phyloP scores from a whole-genome alignment of 2,797 vertebrate genomes.

The Onychomys arenicola region DNA sequence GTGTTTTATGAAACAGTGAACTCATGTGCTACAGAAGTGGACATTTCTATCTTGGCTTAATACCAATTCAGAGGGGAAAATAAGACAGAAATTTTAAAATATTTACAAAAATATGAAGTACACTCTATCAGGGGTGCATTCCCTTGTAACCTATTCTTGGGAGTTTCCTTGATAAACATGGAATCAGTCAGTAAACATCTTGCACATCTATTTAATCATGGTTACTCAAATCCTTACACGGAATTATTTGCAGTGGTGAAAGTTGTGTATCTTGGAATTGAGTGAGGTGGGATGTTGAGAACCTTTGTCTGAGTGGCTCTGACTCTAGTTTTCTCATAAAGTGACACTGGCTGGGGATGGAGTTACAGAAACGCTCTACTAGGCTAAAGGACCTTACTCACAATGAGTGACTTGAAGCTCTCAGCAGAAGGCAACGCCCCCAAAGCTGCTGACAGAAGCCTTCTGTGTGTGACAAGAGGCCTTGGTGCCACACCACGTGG shows the following conservation, averaged over 20 bases:
- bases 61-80: neutral
- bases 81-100: neutral
- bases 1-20: neutral
- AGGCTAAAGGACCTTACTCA: neutral
- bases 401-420: neutral
- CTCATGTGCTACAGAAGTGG: neutral
- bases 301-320: neutral
- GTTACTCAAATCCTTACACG: neutral
- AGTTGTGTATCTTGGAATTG: neutral
- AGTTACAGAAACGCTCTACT: neutral
- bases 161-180: neutral
- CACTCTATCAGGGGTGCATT: neutral
- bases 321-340: neutral
- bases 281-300: neutral
- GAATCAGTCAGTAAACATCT: conserved; percentile 10
- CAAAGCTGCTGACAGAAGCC: neutral
- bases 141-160: neutral
- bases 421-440: neutral
- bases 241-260: neutral
- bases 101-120: conserved; percentile 41
- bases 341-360: neutral
- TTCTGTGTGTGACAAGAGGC: neutral
- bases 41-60: neutral
- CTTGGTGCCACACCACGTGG: neutral
- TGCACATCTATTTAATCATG: neutral